Base-by-base conservation (phyloP, 2,113 vertebrate genomes). In the rabbit (Oryctolagus cuniculus) region DNA sequence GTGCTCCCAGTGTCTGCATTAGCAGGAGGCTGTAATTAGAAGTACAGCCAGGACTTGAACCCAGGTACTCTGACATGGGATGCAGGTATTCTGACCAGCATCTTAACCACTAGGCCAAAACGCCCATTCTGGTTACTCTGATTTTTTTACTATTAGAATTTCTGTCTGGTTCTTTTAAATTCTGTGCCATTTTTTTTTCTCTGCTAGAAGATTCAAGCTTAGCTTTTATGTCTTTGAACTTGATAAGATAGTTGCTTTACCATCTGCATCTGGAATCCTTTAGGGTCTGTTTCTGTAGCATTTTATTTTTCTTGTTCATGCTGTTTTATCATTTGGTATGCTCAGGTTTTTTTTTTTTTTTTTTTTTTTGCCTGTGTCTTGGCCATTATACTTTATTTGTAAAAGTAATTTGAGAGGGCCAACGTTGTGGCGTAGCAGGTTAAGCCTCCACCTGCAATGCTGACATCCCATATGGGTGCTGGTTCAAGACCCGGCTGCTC, bases 131-230 rank as follows among this genome's bases (percentile, higher is more conserved):
- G 55, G 19, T 64, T 77, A 82, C 36, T 92, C 34, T 93, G 15
- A 31, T 90, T 95, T 93, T 53, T 95, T 93, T 55, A 89, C n/a
- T 53, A 55, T 83, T 92, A 66, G 66, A 79, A 89, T 86, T 93
- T 93, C 73, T 81, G 64, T 49, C 36, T 93, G 49, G 13, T 91
- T 88, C 31, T 89, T 64, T 90, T 81, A 15, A 75, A 87, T 13
- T 87, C 88, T 79, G 75, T 25, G 27, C 16, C 36, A 21, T 73
- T 38, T 21, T 73, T 36, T 74, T 77, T 85, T 67, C 63, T 92
- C 55, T 94, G 16, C 69, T 77, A 66, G 93, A 83, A 82, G 86
- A 67, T 7, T 70, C 38, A 94, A 83, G 38, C 72, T 94, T 95
- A 38, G 83, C 38, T 64, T 95, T 91, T 72, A 93, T 58, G 38